Base-by-base conservation (phyloP, 2,113 vertebrate species). In the Puntigrus tetrazona region DNA sequence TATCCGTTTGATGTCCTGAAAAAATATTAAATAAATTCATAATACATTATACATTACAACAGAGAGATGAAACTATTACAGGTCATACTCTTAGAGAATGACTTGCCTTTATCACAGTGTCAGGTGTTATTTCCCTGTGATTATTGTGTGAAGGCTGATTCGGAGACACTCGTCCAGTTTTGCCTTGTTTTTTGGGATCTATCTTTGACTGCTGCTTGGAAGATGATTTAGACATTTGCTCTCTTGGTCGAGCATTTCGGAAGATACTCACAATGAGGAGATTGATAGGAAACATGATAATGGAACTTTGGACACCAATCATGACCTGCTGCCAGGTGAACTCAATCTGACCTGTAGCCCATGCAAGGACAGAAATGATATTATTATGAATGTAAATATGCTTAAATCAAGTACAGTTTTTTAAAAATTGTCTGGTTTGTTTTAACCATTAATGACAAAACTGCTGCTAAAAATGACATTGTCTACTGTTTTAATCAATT, bases 281-380 rank as follows among this genome's bases (percentile, higher is more conserved):
- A 91, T 98, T 98, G 94, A 98, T 95, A 89, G 97, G 97, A 89
- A 99, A 98, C 97, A 97, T 96, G 75, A 99, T 96, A 86, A 98
- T 89, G 7, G 97, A 99, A 91, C 97, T 98, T 90, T 99, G 96
- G 84, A 98, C 87, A 61, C 97, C 97, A 11, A 97, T 97, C 96
- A 98, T 95, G 85, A 97, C 96, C 83, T 99, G 96, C 43, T 98
- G 97, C 97, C 97, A 98, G 0, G 96, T 98, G 91, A 99, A 97
- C 89, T 98, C 96, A 0, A 98, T 96, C 80, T 96, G 94, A 87
- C 97, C 97, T 99, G 88, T 36, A 80, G 86, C 86, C 14, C 55
- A 83, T 84, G 75, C 59, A 41, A 38, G 78, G 52, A 76, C 0
- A 45, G 1, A 70, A 18, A 38, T 13, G 0, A 45, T 16, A 31